Percentiles rank a stretch among this genome's conserved stretches.
Evolutionary conservation across 2,888 invertebrate genomes (phyloP).

Genomic region (Acanthacorydalis orientalis): DNA sequence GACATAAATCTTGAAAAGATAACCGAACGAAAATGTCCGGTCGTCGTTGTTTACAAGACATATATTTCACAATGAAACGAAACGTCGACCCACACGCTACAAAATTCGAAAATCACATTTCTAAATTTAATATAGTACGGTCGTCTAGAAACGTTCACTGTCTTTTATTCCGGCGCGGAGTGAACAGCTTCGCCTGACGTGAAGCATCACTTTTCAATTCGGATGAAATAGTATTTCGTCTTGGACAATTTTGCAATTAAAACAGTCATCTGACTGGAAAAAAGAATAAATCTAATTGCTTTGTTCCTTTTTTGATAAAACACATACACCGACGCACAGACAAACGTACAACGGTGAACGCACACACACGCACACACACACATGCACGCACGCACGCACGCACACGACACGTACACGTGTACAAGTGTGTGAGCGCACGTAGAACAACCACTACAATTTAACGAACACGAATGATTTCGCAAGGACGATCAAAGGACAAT

Average conservation of each 20-base stretch:
- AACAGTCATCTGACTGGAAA: not conserved
- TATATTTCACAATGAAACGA: not conserved
- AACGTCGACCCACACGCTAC: not conserved
- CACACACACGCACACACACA: not conserved
- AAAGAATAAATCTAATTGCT: not conserved
- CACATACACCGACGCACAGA: not conserved
- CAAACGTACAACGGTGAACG: not conserved
- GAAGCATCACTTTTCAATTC: not conserved
- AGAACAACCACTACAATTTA: not conserved
- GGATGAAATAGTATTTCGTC: not conserved
- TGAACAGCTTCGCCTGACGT: not conserved
- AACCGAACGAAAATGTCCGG: not conserved
- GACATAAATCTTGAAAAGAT: too few relatives aligned
- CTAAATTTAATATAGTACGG: not conserved
- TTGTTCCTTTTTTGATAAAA: not conserved
- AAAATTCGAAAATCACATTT: not conserved
- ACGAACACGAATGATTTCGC: not conserved
- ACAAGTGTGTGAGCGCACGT: not conserved
- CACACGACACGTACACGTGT: not conserved
- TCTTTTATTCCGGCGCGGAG: not conserved
- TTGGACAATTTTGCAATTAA: not conserved
- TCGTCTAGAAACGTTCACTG: not conserved
- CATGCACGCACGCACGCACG: not conserved
- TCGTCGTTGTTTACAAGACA: too few relatives aligned
- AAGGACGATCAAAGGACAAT: not conserved